These are phyloP conservation scores for Rapana venosa DNA, from an alignment of 2,888 invertebrate genomes.

Conservation along the genomic window DNA sequence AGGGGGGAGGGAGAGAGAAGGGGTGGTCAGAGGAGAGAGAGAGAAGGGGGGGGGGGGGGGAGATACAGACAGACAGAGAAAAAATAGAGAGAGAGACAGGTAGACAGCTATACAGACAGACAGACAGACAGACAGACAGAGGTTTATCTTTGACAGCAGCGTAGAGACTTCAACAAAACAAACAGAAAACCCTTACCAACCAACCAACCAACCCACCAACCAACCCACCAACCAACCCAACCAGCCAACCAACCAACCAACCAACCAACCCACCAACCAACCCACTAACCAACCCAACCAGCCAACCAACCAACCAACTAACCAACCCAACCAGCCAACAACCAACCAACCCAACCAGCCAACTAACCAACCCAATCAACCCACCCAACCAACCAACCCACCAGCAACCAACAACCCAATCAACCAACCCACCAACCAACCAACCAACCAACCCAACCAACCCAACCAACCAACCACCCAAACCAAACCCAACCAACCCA, in stretches of 20 bases:
- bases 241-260: no score
- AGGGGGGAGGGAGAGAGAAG: background rate
- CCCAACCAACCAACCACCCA: no score
- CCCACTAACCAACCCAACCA: no score
- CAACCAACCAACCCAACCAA: no score
- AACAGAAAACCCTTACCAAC: background rate
- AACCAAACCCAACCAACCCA: no score
- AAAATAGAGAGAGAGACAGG: background rate
- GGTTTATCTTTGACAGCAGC: background rate
- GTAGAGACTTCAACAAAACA: background rate
- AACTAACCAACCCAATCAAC: no score
- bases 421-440: background rate
- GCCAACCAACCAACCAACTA: background rate
- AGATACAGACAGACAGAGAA: background rate
- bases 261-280: no score
- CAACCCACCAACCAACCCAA: no score
- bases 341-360: no score
- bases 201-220: background rate
- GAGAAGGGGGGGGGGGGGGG: background rate
- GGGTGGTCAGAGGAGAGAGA: background rate
- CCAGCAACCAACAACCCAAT: no score
- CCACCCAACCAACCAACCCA: no score
- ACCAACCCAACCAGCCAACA: background rate
- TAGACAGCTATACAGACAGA: background rate
- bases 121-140: background rate